Evolutionary conservation across 2,113 vertebrate genomes (phyloP), one percentile per base, ranked within the genome.

Genomic region (Tragelaphus scriptus): DNA sequence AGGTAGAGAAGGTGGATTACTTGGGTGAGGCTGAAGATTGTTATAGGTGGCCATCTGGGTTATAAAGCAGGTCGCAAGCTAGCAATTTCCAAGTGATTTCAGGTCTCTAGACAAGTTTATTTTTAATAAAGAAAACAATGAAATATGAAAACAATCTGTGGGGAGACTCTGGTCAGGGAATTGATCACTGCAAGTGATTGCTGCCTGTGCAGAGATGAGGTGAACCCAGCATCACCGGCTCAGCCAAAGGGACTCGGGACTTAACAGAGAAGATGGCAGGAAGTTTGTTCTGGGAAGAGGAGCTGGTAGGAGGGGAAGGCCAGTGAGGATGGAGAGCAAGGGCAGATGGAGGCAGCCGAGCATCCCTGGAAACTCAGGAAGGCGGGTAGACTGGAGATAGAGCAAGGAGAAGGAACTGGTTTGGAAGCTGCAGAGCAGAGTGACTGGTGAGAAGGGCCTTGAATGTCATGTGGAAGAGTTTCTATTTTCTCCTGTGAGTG

Each of bases 141-240:
- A 58, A 59, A 80, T 12, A 71, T 13, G 13, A 49, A 68, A 17
- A 75, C 30, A 40, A 55, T 32, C 23, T 47, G 21, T 5, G 77
- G 53, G 28, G 25, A 36, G 5, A 32, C 81, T 55, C 80, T 1
- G 23, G n/a, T 5, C 21, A 19, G 47, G 28, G 25, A 14, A 12
- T 14, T 0, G 2, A 19, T 36, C 13, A 6, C 1, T 3, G 16
- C 11, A 11, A 3, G 1, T 5, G 28, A 81, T 11, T 1, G 47
- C 13, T 1, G 0, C 2, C 0, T 1, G 11, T 10, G 3, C 40
- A 65, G 85, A 28, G 36, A 10, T 2, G 30, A 5, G 4, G 32
- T 2, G 23, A 26, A 11, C 26, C 53, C 10, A 0, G 47, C 7
- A 2, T 28, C 92, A 9, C 21, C 19, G 58, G 7, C 11, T 71